These are phyloP conservation scores for Tympanuchus pallidicinctus DNA, from an alignment of 2,113 vertebrate genomes.

Conservation along the genomic window DNA sequence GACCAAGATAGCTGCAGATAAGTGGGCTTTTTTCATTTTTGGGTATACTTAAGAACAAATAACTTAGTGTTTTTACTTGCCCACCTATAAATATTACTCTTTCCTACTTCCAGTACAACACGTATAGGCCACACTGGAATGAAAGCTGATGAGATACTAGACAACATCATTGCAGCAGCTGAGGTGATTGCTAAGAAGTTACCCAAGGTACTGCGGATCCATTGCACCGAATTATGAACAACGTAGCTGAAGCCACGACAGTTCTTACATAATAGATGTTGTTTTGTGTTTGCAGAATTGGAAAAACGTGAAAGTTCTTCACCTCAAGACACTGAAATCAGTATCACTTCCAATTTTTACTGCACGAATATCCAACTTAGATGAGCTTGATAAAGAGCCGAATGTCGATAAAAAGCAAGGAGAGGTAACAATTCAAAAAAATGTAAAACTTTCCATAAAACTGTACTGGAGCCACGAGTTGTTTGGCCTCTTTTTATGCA, in stretches of 20 bases:
- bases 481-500: background rate
- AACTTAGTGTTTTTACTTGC: background rate
- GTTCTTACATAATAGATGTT: background rate
- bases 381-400: constrained; percentile 36
- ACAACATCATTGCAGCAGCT: constrained; percentile 81
- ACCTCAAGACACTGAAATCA: constrained; percentile 86
- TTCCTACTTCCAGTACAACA: constrained; percentile 75
- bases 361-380: constrained; percentile 72
- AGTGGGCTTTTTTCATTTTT: background rate
- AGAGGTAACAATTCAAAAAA: constrained; percentile 31
- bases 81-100: background rate
- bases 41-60: background rate
- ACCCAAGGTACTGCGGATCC: constrained; percentile 72
- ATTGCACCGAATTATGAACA: background rate
- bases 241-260: background rate
- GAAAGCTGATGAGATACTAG: constrained; percentile 79
- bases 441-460: background rate
- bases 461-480: background rate
- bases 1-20: background rate
- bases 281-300: constrained; percentile 76
- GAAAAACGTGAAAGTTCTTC: constrained; percentile 86
- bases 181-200: constrained; percentile 77
- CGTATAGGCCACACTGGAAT: constrained; percentile 85
- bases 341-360: constrained; percentile 87
- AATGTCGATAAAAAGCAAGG: background rate